phyloP scores from a whole-genome alignment of 2,113 vertebrate genomes.

The Eudorcas thomsonii region DNA sequence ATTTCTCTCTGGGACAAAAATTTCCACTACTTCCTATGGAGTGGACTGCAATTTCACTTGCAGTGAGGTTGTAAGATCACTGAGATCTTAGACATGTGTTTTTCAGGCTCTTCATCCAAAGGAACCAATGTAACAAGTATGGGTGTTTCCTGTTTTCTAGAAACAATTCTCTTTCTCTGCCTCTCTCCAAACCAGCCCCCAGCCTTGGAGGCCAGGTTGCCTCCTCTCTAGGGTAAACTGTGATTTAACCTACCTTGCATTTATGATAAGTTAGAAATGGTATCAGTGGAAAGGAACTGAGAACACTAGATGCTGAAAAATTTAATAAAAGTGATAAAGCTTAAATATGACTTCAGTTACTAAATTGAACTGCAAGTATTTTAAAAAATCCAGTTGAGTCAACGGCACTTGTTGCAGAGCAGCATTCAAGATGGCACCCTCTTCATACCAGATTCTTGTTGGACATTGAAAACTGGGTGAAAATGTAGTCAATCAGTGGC shows the following conservation, averaged over 20 bases:
- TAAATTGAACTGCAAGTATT: background rate
- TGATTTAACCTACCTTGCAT: background rate
- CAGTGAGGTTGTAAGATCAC: background rate
- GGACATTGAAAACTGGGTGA: constrained; percentile 56
- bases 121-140: background rate
- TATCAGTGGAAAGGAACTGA: background rate
- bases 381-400: background rate
- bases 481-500: constrained; percentile 68
- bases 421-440: background rate
- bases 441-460: constrained; percentile 61
- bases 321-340: background rate
- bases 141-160: background rate
- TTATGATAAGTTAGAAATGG: background rate
- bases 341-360: background rate
- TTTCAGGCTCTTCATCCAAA: background rate
- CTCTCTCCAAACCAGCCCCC: background rate
- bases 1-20: background rate
- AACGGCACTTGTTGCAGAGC: background rate
- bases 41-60: background rate
- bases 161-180: background rate
- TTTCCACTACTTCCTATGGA: background rate
- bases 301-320: background rate
- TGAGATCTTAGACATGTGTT: background rate
- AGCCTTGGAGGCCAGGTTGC: background rate
- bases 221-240: background rate